Evolutionary conservation across 2,797 vertebrate species (phyloP).

Genomic region (Eulemur rubriventer): DNA sequence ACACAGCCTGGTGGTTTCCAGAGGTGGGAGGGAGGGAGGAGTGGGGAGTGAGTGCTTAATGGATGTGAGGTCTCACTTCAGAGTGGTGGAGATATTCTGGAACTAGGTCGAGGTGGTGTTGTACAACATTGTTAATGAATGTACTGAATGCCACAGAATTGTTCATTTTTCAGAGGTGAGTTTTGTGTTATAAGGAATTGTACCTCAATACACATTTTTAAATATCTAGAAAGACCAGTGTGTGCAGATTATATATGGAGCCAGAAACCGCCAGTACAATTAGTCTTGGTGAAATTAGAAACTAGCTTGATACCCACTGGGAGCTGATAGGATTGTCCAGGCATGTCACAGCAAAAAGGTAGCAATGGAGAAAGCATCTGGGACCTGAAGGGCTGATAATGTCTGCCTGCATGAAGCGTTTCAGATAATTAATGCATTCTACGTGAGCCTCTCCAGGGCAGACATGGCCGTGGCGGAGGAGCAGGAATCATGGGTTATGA

Average conservation of each 20-base stretch:
- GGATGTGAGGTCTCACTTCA: neutral
- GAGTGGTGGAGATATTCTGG: neutral
- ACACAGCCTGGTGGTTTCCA: neutral
- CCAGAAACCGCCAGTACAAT: neutral
- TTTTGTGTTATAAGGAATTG: neutral
- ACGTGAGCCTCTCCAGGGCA: neutral
- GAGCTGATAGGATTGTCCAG: neutral
- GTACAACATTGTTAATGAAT: neutral
- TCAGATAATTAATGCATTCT: neutral
- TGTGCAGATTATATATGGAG: neutral
- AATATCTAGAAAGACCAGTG: neutral
- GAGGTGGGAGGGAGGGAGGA: neutral
- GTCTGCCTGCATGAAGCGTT: neutral
- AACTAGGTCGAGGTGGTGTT: neutral
- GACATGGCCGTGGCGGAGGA: rapidly evolving
- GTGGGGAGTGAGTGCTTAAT: neutral
- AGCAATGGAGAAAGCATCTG: neutral
- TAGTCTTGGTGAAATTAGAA: neutral
- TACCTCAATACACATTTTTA: neutral
- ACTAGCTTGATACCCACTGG: neutral
- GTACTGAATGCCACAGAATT: neutral
- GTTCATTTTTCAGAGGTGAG: neutral
- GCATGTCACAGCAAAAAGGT: neutral
- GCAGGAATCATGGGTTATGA: neutral
- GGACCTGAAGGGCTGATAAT: neutral